These are phyloP conservation scores for Drosophila robusta DNA, from an alignment of 2,888 invertebrate genomes.

Conservation along the genomic window DNA sequence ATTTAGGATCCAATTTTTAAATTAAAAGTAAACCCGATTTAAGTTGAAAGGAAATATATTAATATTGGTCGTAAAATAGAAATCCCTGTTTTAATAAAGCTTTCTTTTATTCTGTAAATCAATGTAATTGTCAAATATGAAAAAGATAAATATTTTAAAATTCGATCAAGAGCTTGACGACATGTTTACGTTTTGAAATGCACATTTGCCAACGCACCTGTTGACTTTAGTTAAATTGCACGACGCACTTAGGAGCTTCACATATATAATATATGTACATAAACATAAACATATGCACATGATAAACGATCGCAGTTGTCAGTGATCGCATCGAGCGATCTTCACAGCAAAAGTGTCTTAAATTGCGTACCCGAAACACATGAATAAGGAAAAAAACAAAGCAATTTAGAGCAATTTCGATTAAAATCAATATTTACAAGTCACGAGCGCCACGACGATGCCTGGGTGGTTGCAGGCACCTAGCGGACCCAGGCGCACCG, in stretches of 20 bases:
- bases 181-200: neutral
- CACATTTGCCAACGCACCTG: neutral
- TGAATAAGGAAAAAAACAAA: constrained; percentile 27
- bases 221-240: neutral
- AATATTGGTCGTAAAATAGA: no score
- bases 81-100: no score
- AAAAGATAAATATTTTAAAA: no score
- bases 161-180: neutral
- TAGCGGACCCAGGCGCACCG: constrained; percentile 6
- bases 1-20: no score
- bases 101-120: no score
- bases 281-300: neutral
- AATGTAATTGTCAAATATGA: no score
- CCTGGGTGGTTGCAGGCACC: constrained; percentile 34
- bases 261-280: neutral
- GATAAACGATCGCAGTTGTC: constrained; percentile 15
- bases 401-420: constrained; percentile 83
- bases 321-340: constrained; percentile 29
- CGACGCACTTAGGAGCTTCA: neutral
- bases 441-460: constrained; percentile 48
- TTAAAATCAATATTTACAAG: constrained; percentile 83
- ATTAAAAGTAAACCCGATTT: no score
- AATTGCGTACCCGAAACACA: constrained; percentile 63
- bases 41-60: no score
- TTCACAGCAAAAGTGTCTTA: constrained; percentile 78